These are phyloP conservation scores for Enteromius mattozi DNA, from an alignment of 2,797 vertebrate species.

Conservation along the genomic window DNA sequence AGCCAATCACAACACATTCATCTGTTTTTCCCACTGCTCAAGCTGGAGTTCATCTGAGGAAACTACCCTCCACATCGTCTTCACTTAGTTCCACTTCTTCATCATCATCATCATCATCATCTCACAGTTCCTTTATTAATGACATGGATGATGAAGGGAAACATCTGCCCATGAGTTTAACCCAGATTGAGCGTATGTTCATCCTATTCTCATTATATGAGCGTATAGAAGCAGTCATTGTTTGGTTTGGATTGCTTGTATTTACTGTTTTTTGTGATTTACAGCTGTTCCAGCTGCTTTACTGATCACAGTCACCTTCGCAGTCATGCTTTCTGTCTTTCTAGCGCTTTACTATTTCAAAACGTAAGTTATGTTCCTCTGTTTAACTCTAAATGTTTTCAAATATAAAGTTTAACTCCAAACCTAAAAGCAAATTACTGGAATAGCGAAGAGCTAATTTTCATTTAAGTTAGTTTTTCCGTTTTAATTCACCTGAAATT, in stretches of 20 bases:
- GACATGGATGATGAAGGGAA: conserved; percentile 26
- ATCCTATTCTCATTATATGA: background rate
- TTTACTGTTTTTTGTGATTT: conserved; percentile 33
- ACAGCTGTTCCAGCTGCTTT: conserved; percentile 65
- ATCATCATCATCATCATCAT: conserved; percentile 8
- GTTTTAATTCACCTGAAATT: background rate
- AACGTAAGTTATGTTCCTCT: conserved; percentile 66
- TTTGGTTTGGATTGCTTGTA: conserved; percentile 4
- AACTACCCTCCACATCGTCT: background rate
- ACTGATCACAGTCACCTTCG: conserved; percentile 68
- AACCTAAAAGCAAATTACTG: background rate
- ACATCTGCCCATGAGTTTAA: conserved; percentile 29
- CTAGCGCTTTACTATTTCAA: conserved; percentile 67
- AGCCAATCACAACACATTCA: conserved; percentile 23
- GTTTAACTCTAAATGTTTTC: background rate
- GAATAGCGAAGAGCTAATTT: background rate
- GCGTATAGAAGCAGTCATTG: background rate
- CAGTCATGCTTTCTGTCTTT: conserved; percentile 64
- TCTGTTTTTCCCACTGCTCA: conserved; percentile 2
- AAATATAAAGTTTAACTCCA: too few relatives aligned
- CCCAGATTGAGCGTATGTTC: conserved; percentile 62
- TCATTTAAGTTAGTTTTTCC: background rate
- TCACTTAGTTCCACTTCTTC: background rate
- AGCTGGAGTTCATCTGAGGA: background rate
- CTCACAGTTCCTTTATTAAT: conserved; percentile 22